Evolutionary conservation across 2,797 vertebrate species (phyloP).

Genomic region (Saxicola maurus): DNA sequence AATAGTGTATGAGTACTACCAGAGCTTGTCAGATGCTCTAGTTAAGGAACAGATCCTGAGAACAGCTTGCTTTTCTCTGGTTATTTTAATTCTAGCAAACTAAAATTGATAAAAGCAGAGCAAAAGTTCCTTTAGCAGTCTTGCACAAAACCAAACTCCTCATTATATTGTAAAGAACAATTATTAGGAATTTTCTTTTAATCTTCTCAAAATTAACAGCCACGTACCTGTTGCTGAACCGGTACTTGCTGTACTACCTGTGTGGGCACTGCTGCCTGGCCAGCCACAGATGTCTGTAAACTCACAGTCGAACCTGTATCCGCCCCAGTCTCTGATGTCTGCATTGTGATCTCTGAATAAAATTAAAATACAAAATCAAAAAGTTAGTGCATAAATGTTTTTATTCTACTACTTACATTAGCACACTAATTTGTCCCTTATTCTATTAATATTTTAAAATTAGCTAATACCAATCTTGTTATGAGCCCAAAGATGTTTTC

Average conservation of each 20-base stretch:
- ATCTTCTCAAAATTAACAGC: background rate
- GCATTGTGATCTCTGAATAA: slow-evolving; percentile 77
- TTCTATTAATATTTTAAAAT: background rate
- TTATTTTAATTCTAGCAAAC: background rate
- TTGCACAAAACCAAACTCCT: background rate
- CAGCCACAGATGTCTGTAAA: slow-evolving; percentile 80
- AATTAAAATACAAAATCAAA: slow-evolving; percentile 28
- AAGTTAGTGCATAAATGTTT: background rate
- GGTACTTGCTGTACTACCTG: slow-evolving; percentile 82
- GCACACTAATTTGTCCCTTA: background rate
- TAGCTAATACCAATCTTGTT: background rate
- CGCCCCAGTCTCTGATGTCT: slow-evolving; percentile 80
- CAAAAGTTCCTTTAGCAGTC: background rate
- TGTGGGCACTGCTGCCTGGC: slow-evolving; percentile 80
- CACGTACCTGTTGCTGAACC: slow-evolving; percentile 79
- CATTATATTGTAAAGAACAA: background rate
- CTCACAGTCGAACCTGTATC: slow-evolving; percentile 82
- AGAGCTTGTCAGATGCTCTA: background rate
- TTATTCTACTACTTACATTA: background rate
- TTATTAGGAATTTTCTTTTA: background rate
- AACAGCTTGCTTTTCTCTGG: background rate
- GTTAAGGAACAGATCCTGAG: background rate
- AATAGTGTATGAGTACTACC: background rate
- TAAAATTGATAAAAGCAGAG: background rate
- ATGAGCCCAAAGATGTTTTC: background rate